phyloP scores from a whole-genome alignment of 2,888 invertebrate species.

The Lasioglossum lativentre region DNA sequence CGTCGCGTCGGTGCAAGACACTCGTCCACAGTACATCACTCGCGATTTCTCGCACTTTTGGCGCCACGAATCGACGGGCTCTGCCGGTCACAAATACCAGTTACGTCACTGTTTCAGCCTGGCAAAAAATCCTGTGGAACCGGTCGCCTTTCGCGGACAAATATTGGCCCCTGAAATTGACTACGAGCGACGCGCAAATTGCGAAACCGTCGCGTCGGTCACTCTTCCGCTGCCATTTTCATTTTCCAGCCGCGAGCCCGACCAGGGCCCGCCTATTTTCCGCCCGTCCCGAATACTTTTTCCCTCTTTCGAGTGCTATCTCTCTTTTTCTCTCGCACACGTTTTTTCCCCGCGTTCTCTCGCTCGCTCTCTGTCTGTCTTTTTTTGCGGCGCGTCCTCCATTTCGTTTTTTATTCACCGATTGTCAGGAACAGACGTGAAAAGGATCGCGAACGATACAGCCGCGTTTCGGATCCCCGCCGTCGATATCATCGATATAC shows the following conservation, averaged over 20 bases:
- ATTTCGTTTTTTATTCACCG: slow-evolving; percentile 4
- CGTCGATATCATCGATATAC: slow-evolving; percentile 8
- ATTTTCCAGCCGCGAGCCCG: slow-evolving; percentile 19
- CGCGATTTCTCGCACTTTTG: slow-evolving; percentile 12
- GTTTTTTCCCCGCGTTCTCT: neutral
- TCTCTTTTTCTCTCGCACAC: neutral
- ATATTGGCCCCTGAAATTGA: slow-evolving; percentile 70
- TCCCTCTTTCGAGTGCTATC: neutral
- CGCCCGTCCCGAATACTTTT: slow-evolving; percentile 17
- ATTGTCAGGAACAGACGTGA: slow-evolving; percentile 1
- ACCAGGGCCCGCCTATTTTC: neutral
- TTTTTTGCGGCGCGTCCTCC: neutral
- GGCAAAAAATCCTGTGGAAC: slow-evolving; percentile 27
- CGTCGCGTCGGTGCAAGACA: slow-evolving; percentile 6
- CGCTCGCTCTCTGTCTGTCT: neutral
- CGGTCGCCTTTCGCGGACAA: slow-evolving; percentile 49
- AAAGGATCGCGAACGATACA: neutral
- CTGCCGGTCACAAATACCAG: slow-evolving; percentile 1
- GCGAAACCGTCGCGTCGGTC: slow-evolving; percentile 49
- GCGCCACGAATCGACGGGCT: neutral
- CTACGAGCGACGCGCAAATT: slow-evolving; percentile 62
- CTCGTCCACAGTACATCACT: neutral
- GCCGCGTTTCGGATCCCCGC: neutral
- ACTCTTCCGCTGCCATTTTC: slow-evolving; percentile 36
- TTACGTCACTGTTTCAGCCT: neutral